phyloP scores from a whole-genome alignment of 2,113 vertebrate species.

The Nicator chloris region DNA sequence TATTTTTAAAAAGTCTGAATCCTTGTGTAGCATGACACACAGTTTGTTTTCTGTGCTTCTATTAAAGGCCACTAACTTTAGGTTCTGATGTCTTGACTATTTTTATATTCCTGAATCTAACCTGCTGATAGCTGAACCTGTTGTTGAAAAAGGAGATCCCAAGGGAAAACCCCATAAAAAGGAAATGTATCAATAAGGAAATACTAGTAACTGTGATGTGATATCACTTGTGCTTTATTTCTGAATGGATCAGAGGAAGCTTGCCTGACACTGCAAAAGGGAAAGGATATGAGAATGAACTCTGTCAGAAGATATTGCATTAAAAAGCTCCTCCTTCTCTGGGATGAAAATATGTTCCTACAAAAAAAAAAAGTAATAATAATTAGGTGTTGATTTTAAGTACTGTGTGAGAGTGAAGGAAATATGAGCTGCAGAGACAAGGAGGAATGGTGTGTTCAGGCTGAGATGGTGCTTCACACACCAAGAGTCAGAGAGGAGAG shows the following conservation, averaged over 20 bases:
- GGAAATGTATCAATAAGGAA: background rate
- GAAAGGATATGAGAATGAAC: background rate
- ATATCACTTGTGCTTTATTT: background rate
- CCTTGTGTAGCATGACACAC: background rate
- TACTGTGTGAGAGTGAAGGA: background rate
- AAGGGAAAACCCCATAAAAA: background rate
- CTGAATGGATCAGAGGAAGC: background rate
- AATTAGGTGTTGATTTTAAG: conserved; percentile 26
- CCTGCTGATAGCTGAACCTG: background rate
- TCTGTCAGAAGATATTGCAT: background rate
- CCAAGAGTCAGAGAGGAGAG: background rate
- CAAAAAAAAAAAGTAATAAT: background rate
- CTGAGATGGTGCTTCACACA: background rate
- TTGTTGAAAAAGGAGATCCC: background rate
- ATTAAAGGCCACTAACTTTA: background rate
- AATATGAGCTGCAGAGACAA: background rate
- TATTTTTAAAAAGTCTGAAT: background rate
- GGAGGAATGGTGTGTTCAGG: background rate
- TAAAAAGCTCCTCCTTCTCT: background rate
- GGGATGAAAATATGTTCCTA: background rate
- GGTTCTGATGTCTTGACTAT: background rate
- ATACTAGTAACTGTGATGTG: background rate
- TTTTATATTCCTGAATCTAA: background rate
- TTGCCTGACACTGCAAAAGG: background rate
- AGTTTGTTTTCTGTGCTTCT: background rate